These are phyloP conservation scores for Lepilemur ruficaudatus DNA, from an alignment of 2,797 vertebrate species.

Conservation along the genomic window DNA sequence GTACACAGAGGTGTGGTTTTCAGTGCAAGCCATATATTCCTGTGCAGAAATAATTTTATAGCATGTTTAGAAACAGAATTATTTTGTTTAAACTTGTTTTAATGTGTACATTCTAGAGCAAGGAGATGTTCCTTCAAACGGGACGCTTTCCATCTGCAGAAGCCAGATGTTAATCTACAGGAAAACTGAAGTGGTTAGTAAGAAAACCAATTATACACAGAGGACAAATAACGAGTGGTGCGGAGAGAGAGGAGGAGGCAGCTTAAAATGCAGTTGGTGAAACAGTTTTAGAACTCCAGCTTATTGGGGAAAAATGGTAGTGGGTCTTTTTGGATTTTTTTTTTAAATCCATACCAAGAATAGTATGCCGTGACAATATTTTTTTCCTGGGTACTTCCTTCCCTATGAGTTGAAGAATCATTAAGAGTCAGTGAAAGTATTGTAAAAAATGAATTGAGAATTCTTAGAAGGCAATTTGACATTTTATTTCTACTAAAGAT, in stretches of 20 bases:
- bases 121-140: constrained; percentile 32
- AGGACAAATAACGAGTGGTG: background rate
- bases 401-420: background rate
- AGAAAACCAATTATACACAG: background rate
- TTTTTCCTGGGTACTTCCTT: constrained; percentile 23
- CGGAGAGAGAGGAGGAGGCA: background rate
- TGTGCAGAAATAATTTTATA: constrained; percentile 36
- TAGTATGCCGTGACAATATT: background rate
- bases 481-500: background rate
- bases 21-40: background rate
- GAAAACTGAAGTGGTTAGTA: constrained; percentile 29
- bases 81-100: constrained; percentile 45
- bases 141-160: constrained; percentile 29
- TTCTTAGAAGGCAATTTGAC: background rate
- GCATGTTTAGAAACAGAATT: constrained; percentile 49
- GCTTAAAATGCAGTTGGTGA: background rate
- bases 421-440: background rate
- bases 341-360: background rate
- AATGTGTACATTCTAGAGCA: constrained; percentile 30
- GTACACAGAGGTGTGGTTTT: background rate
- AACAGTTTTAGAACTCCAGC: background rate
- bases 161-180: constrained; percentile 30
- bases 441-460: constrained; percentile 20
- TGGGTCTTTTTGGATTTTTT: background rate
- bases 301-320: fast-evolving